phyloP scores from a whole-genome alignment of 64 coral and sea anemone genomes.

The Exaiptasia diaphana region DNA sequence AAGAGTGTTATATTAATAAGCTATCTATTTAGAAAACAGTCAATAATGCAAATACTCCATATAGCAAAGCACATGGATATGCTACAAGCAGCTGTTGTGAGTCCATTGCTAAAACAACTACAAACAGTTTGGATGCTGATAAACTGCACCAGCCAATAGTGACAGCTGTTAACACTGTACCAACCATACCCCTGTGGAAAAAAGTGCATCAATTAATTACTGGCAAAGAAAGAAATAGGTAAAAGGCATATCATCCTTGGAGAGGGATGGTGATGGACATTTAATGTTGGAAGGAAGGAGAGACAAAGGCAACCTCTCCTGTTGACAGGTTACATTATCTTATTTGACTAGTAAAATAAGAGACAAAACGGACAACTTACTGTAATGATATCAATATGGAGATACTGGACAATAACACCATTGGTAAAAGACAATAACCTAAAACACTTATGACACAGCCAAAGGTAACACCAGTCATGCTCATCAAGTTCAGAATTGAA shows the following conservation, averaged over 20 bases:
- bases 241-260: background rate
- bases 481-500: conserved; percentile 95
- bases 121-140: conserved; percentile 90
- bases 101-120: conserved; percentile 89
- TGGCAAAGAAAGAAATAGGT: background rate
- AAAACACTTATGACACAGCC: conserved; percentile 94
- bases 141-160: conserved; percentile 95
- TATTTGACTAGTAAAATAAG: too few relatives aligned
- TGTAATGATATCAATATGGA: conserved; percentile 81
- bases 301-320: background rate
- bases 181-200: conserved; percentile 71
- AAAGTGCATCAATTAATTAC: background rate
- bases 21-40: conserved; percentile 64
- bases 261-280: background rate
- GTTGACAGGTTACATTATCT: too few relatives aligned
- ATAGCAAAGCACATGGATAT: conserved; percentile 91
- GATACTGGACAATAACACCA: conserved; percentile 84
- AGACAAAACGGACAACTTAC: conserved; percentile 38
- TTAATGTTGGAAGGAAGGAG: background rate
- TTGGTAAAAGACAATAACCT: conserved; percentile 93
- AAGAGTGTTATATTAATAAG: too few relatives aligned
- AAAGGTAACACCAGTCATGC: conserved; percentile 89
- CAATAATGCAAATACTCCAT: conserved; percentile 87
- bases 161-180: conserved; percentile 80
- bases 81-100: conserved; percentile 84